Evolutionary conservation across 2,113 vertebrate genomes (phyloP).

Genomic region (Ramphastos sulfuratus): DNA sequence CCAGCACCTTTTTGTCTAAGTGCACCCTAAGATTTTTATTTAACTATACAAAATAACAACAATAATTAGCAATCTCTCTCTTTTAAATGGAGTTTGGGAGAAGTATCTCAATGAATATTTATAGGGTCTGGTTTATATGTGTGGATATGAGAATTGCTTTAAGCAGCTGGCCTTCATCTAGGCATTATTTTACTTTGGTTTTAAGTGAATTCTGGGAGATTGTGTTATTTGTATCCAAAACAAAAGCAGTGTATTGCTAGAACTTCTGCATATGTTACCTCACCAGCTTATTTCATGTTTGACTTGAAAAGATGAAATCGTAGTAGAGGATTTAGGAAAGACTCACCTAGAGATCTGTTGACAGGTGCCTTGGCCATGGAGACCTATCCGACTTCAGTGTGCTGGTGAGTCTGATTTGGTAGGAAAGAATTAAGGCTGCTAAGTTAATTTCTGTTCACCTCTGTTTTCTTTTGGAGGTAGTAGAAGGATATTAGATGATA

Average conservation of each 20-base stretch:
- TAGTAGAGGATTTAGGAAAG: background rate
- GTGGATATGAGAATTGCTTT: slow-evolving; percentile 17
- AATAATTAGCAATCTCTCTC: background rate
- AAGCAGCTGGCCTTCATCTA: slow-evolving; percentile 4
- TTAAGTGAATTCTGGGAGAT: background rate
- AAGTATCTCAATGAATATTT: background rate
- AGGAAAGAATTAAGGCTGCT: background rate
- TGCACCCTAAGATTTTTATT: background rate
- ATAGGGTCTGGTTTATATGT: background rate
- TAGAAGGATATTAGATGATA: background rate
- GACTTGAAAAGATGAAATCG: no score
- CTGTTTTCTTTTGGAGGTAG: background rate
- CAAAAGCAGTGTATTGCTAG: background rate
- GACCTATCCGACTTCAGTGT: background rate
- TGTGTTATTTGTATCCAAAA: background rate
- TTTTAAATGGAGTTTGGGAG: background rate
- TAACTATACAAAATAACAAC: background rate
- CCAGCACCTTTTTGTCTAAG: background rate
- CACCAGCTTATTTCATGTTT: background rate
- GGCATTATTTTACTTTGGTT: background rate
- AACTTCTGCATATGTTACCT: background rate
- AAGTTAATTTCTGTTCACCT: background rate
- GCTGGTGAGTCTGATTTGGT: background rate
- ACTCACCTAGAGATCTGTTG: background rate
- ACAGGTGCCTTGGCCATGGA: accelerated